Percentiles rank a stretch among this genome's conserved stretches.
Evolutionary conservation across 2,888 invertebrate species (phyloP).

Genomic region (Adineta ricciae): DNA sequence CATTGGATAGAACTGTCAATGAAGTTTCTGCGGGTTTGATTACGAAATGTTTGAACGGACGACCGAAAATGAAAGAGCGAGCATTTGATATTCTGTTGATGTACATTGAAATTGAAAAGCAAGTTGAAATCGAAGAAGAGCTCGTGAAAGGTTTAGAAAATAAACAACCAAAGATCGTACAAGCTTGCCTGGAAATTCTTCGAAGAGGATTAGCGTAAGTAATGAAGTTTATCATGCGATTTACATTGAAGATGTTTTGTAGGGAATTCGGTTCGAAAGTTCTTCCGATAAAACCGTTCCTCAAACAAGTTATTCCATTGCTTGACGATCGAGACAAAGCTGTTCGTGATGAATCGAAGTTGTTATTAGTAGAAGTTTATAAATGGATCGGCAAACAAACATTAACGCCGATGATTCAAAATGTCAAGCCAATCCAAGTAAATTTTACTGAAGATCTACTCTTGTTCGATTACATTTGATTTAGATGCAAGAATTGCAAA

Average conservation of each 20-base stretch:
- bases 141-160: conserved; percentile 82
- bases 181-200: conserved; percentile 68
- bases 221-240: too few relatives aligned
- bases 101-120: conserved; percentile 90
- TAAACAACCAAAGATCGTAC: conserved; percentile 87
- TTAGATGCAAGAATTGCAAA: conserved; percentile 70
- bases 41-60: conserved; percentile 80
- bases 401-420: conserved; percentile 27
- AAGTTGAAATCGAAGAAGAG: conserved; percentile 68
- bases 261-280: conserved; percentile 85
- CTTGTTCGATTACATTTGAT: conserved; percentile 21
- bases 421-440: conserved; percentile 74
- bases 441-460: conserved; percentile 5
- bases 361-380: conserved; percentile 77
- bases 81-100: conserved; percentile 77
- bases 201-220: conserved; percentile 62
- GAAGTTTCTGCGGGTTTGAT: conserved; percentile 81
- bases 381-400: conserved; percentile 66
- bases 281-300: conserved; percentile 62
- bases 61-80: conserved; percentile 78
- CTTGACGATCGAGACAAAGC: conserved; percentile 79
- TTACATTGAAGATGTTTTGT: too few relatives aligned
- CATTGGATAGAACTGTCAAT: conserved; percentile 60
- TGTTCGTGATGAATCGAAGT: conserved; percentile 82
- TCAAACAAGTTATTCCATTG: conserved; percentile 67